Base-by-base conservation (phyloP, 1,140 invertebrate genomes). In the Apis dorsata region DNA sequence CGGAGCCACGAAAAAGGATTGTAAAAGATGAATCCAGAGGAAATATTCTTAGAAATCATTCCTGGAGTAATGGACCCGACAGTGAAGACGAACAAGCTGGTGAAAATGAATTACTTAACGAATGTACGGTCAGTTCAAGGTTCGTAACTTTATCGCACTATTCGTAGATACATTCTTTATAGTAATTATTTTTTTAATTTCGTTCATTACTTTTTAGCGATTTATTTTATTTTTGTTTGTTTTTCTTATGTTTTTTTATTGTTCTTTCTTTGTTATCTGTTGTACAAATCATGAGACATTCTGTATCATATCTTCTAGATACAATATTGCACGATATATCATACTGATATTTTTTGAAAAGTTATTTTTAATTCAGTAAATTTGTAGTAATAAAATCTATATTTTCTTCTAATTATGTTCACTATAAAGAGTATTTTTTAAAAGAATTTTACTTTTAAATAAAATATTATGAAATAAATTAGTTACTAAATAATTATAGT, bases 41-140 rank as follows among this genome's bases (percentile, higher is more conserved):
- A 11, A 90, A 90, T 59, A 77, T 71, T 44, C 51, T 91, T 2
- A 76, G 59, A 3, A 79, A 86, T 19, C 71, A 87, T 65, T 87
- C 78, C 10, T 91, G 90, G 90, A 90, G 89, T 21, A 81, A 89
- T n/a, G 85, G 59, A n/a, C 75, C 78, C 0, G 89, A 90, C 2
- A 86, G 83, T 68, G 85, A 81, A 0, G 88, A 89, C 12, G 86
- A 89, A 1, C 72, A 81, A 0, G 19, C 65, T 21, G 81, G 28
- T 17, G 90, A 91, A 53, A 84, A 84, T 57, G 70, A 77, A 28
- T 76, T 87, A 53, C 72, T 91, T 7, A 71, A 72, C 59, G 80
- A 81, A 57, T 82, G 76, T 53, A 51, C 15, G 10, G 24, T 28
- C 62, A 68, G 82, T 51, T 73, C 85, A 63, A 90, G 86, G 90